Conservation (phyloP, 2,888 invertebrate species). For the Rhagium mordax region DNA sequence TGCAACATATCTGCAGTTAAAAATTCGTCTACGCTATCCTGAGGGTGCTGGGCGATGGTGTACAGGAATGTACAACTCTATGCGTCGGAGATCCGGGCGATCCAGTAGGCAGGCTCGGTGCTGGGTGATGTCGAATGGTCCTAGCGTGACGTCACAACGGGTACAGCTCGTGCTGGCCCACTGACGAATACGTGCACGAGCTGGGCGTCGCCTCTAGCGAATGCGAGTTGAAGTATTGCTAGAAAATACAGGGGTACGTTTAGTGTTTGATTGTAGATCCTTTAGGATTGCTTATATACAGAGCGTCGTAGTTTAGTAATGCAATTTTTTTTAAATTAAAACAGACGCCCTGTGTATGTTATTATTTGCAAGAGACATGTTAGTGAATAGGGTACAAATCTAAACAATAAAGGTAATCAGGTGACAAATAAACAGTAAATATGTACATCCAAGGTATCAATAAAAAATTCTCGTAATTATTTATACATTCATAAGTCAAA, state of each 20-base stretch:
- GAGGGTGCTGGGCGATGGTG: slow-evolving; percentile 65
- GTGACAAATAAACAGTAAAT: too few species aligned
- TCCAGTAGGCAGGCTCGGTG: slow-evolving; percentile 51
- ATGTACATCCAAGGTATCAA: too few species aligned
- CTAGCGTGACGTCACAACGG: slow-evolving; percentile 78
- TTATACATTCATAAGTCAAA: background rate
- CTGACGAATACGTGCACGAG: slow-evolving; percentile 74
- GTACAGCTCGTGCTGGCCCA: slow-evolving; percentile 78
- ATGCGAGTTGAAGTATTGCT: slow-evolving; percentile 70
- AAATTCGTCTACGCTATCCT: slow-evolving; percentile 59
- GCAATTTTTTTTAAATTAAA: background rate
- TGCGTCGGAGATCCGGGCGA: slow-evolving; percentile 60
- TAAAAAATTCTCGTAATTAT: background rate
- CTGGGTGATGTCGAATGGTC: slow-evolving; percentile 55
- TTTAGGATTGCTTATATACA: background rate
- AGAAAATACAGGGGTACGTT: slow-evolving; percentile 52
- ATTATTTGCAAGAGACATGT: background rate
- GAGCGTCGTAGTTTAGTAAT: background rate
- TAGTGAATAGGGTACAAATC: background rate
- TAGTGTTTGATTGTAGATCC: background rate
- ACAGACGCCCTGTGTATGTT: background rate
- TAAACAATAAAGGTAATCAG: background rate
- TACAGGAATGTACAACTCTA: slow-evolving; percentile 64
- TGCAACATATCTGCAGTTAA: too few species aligned
- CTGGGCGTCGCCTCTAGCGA: slow-evolving; percentile 67